phyloP scores from a whole-genome alignment of 1,140 invertebrate species.

The Drosophila simulans region DNA sequence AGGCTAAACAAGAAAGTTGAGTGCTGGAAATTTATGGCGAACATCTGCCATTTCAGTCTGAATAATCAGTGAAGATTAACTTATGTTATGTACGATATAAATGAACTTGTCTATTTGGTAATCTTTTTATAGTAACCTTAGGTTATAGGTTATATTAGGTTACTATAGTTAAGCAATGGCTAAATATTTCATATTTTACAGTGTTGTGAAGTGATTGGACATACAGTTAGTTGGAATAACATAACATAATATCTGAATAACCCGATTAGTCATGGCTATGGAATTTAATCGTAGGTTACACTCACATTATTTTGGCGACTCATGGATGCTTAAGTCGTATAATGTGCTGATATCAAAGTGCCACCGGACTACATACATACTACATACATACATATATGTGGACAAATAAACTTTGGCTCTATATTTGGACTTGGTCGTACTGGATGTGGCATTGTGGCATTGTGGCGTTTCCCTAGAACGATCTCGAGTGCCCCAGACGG shows the following conservation, averaged over 20 bases:
- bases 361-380: not conserved
- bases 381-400: not conserved
- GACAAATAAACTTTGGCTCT: constrained; percentile 29
- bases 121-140: too few species aligned
- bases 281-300: too few species aligned
- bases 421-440: constrained; percentile 21
- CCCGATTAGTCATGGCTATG: too few species aligned
- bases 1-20: not conserved
- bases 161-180: too few species aligned
- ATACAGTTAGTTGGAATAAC: not conserved
- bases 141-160: too few species aligned
- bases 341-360: not conserved
- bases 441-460: too few species aligned
- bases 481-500: constrained; percentile 22
- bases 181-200: not conserved
- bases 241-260: too few species aligned
- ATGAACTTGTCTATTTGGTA: too few species aligned
- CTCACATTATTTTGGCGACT: not conserved
- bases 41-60: not conserved
- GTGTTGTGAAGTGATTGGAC: not conserved
- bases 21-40: not conserved
- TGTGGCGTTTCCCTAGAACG: constrained; percentile 24
- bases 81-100: too few species aligned
- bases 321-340: not conserved
- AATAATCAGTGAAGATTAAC: not conserved